Base-by-base conservation (phyloP, 1,140 invertebrate species). In the Akabosia matsudoensis region DNA sequence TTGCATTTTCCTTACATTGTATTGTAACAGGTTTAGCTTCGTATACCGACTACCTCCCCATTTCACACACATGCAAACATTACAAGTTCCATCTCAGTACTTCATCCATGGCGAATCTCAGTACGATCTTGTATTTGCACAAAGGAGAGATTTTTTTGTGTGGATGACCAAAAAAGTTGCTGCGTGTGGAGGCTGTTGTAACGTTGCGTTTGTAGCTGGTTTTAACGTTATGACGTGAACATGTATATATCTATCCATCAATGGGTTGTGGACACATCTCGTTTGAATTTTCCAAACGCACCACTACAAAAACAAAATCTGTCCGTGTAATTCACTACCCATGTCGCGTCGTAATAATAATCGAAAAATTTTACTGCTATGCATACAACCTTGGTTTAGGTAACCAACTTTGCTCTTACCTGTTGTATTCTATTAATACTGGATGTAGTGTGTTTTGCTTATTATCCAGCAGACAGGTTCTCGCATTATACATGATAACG, bases 301-400 rank as follows among this genome's bases (percentile, higher is more conserved):
- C 18, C 7, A 45, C 18, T 10, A 45, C 37, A 45, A 18, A 61
- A 10, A 61, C 54, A n/a, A n/a, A n/a, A n/a, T n/a, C n/a, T n/a
- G n/a, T n/a, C n/a, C n/a, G n/a, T n/a, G n/a, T n/a, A 10, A 10
- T 45, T 45, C 7, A 10, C 7, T 31, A 31, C 31, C 61, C 24
- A 7, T 67, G 61, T 67, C 30, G 61, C 61, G 10, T 3, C 54
- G 24, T 56, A 4, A 56, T 56, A 4, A 56, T 56, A 13, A 24
- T 45, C 37, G 24, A 45, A 45, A 30, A 24, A 10, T 28, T 28
- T 31, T 67, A 67, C 24, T 31, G 28, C 61, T 31, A 30, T 30
- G 26, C 28, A 30, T 67, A 24, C 28, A 67, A 30, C 61, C 61
- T 67, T 67, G 61, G 61, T 30, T 67, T 30, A 67, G 61, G 61